Evolutionary conservation across 2,113 vertebrate genomes (phyloP).

Genomic region (Astur gentilis): DNA sequence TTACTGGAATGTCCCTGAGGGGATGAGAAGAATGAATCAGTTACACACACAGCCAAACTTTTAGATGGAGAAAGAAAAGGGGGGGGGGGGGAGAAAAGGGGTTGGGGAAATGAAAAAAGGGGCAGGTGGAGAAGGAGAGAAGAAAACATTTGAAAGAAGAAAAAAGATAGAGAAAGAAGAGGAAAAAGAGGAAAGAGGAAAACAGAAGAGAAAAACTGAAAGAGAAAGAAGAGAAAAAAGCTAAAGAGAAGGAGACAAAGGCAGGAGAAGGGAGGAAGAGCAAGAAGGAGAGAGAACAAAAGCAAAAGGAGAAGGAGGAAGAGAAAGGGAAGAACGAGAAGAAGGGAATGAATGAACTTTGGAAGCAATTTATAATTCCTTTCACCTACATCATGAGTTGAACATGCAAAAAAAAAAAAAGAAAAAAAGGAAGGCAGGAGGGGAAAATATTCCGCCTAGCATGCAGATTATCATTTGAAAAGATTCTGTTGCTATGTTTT

Average conservation of each 20-base stretch:
- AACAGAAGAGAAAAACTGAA: not conserved
- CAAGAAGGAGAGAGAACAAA: constrained; percentile 2
- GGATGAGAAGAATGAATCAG: constrained; percentile 52
- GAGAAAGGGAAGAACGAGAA: not conserved
- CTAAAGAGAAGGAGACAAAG: not conserved
- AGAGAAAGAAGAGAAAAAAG: not conserved
- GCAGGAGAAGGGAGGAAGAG: not conserved
- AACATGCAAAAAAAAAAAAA: not conserved
- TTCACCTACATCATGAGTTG: constrained; percentile 46
- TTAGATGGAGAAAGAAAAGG: not conserved
- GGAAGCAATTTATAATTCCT: constrained; percentile 53
- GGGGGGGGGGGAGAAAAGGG: too few species aligned
- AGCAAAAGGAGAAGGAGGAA: not conserved
- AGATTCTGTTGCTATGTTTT: constrained; percentile 77
- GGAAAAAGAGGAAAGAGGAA: fast-evolving
- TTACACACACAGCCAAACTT: constrained; percentile 34
- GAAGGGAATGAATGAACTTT: constrained; percentile 45
- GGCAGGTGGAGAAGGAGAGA: too few species aligned
- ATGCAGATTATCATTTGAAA: constrained; percentile 84
- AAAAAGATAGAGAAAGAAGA: too few species aligned
- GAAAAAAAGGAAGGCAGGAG: not conserved
- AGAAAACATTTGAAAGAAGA: not conserved
- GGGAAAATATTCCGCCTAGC: constrained; percentile 66
- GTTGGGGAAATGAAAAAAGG: too few species aligned
- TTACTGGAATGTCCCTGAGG: constrained; percentile 61